Evolutionary conservation across 2,888 invertebrate genomes (phyloP).

Genomic region (Calameuta idolon): DNA sequence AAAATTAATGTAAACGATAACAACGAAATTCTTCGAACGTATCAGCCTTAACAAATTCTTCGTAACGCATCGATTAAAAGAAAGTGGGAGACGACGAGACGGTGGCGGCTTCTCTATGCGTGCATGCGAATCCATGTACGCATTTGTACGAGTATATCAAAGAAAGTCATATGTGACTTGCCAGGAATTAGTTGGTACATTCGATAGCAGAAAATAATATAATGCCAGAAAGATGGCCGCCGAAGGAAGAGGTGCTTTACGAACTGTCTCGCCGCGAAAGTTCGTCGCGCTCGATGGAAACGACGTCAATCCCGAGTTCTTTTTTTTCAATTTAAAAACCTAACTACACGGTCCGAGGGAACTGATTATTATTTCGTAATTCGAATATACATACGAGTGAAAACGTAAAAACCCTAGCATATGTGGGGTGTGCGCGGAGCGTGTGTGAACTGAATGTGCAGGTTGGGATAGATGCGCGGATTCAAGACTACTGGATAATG

Average conservation of each 20-base stretch:
- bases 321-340: slow-evolving; percentile 48
- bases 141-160: no score
- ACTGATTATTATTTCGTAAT: slow-evolving; percentile 42
- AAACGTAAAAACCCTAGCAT: slow-evolving; percentile 56
- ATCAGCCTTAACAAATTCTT: slow-evolving; percentile 48
- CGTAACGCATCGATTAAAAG: slow-evolving; percentile 37
- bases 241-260: neutral
- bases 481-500: slow-evolving; percentile 64
- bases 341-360: slow-evolving; percentile 56
- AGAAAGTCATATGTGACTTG: no score
- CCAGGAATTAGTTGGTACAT: no score
- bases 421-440: slow-evolving; percentile 63
- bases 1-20: slow-evolving; percentile 37
- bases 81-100: no score
- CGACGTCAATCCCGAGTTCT: slow-evolving; percentile 15
- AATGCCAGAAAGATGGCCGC: neutral
- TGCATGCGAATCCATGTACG: no score
- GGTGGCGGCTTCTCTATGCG: no score
- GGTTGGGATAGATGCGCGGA: slow-evolving; percentile 64
- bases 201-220: no score
- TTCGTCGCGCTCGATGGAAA: slow-evolving; percentile 10
- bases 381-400: slow-evolving; percentile 47
- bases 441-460: slow-evolving; percentile 64
- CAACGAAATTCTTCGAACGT: slow-evolving; percentile 32
- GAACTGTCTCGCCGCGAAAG: neutral